Conservation (phyloP, 2,797 vertebrate genomes). For the Phrynocephalus guinanensis region DNA sequence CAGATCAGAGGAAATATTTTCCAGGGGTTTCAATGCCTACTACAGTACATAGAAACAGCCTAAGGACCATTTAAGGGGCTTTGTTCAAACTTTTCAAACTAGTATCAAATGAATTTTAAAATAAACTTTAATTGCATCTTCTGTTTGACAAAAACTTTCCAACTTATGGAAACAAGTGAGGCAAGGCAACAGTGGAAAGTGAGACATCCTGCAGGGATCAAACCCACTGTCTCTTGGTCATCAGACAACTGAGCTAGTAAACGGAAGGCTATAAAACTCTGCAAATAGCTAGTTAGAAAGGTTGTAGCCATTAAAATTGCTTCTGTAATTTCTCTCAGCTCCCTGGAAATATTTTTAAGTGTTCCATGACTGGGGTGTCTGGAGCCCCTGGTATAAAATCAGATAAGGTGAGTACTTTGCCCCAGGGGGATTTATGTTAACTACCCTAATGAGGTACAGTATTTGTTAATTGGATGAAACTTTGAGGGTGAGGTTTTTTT, state of each 20-base stretch:
- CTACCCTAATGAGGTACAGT: slow-evolving; percentile 1
- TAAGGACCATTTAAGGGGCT: neutral
- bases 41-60: neutral
- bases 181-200: slow-evolving; percentile 7
- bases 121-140: slow-evolving; percentile 17
- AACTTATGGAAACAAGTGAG: slow-evolving; percentile 24
- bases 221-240: slow-evolving; percentile 26
- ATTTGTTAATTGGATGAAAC: neutral
- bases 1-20: slow-evolving; percentile 1
- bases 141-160: neutral
- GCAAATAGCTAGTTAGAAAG: slow-evolving; percentile 45
- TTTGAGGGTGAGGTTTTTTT: neutral
- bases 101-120: slow-evolving; percentile 40
- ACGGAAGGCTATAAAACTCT: slow-evolving; percentile 20
- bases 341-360: slow-evolving; percentile 32
- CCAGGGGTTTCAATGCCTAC: neutral
- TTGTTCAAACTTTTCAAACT: slow-evolving; percentile 41
- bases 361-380: slow-evolving; percentile 12
- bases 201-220: slow-evolving; percentile 25
- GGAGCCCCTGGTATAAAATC: slow-evolving; percentile 18
- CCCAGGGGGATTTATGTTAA: slow-evolving; percentile 17
- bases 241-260: neutral
- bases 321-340: slow-evolving; percentile 4
- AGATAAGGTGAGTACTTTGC: slow-evolving; percentile 7
- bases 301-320: slow-evolving; percentile 20